Conservation (phyloP, 2,888 invertebrate species). For the Hirtodrosophila trivittata region DNA sequence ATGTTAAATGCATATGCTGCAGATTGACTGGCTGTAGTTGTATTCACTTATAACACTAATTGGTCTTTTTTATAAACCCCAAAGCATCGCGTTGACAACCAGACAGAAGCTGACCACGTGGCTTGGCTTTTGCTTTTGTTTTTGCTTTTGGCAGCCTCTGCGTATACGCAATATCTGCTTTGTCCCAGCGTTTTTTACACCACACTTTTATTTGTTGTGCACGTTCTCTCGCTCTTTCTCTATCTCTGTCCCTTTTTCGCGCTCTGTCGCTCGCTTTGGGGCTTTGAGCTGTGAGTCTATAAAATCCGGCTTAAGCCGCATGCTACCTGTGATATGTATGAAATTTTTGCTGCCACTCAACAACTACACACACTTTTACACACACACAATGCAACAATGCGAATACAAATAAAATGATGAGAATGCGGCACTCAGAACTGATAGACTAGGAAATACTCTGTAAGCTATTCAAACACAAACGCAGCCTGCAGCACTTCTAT, state of each 20-base stretch:
- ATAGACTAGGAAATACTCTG: not conserved
- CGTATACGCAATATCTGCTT: constrained; percentile 74
- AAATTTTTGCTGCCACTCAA: constrained; percentile 62
- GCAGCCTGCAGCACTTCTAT: not conserved
- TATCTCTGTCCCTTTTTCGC: constrained; percentile 9
- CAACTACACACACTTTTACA: constrained; percentile 28
- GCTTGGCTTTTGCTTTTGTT: constrained; percentile 20
- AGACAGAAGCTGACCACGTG: constrained; percentile 48
- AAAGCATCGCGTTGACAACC: constrained; percentile 62
- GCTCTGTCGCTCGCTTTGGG: not conserved
- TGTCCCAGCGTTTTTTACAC: constrained; percentile 36
- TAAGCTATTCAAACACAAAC: not conserved
- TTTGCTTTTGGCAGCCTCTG: constrained; percentile 37
- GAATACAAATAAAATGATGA: constrained; percentile 4
- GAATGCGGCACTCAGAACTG: not conserved
- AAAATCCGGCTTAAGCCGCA: constrained; percentile 74
- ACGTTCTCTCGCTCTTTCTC: not conserved
- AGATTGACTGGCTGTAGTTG: constrained; percentile 12
- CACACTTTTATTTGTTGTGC: constrained; percentile 27
- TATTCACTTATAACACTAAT: constrained; percentile 56
- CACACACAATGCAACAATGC: constrained; percentile 7
- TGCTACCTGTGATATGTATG: constrained; percentile 74
- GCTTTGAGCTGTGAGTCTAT: constrained; percentile 51
- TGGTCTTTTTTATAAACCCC: constrained; percentile 50
- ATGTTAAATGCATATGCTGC: constrained; percentile 3